These are phyloP conservation scores for Desmodus rotundus DNA, from an alignment of 2,113 vertebrate genomes.

Conservation along the genomic window DNA sequence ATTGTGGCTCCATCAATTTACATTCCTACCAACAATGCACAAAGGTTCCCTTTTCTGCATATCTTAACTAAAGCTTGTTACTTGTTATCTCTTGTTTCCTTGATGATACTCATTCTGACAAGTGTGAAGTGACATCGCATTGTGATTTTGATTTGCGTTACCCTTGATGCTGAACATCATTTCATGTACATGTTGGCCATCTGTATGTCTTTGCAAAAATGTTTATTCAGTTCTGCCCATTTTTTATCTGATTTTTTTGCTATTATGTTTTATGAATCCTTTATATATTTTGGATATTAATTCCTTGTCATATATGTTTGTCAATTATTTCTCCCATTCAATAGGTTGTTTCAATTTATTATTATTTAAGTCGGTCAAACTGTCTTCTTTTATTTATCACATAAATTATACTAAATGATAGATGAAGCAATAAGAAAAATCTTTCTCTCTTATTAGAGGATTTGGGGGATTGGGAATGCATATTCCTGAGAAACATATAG, in stretches of 20 bases:
- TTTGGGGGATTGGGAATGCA: neutral
- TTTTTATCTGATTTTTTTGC: neutral
- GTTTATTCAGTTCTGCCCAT: neutral
- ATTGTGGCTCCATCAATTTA: neutral
- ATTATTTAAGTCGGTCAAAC: neutral
- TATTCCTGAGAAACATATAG: neutral
- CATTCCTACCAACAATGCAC: neutral
- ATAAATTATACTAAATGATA: neutral
- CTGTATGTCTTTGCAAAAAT: neutral
- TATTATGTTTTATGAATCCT: neutral
- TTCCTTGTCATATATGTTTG: neutral
- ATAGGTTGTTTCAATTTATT: neutral
- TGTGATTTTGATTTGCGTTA: neutral
- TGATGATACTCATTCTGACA: neutral
- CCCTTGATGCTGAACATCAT: neutral
- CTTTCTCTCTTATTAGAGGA: neutral
- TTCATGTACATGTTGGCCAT: neutral
- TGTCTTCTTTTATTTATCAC: neutral
- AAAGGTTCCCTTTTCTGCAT: neutral
- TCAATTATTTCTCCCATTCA: neutral
- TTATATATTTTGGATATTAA: neutral
- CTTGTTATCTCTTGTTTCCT: neutral
- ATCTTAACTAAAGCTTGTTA: neutral
- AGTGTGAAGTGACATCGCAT: neutral
- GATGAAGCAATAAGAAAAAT: neutral